These are phyloP conservation scores for Orthosia gothica DNA, from an alignment of 2,888 invertebrate genomes.

Conservation along the genomic window DNA sequence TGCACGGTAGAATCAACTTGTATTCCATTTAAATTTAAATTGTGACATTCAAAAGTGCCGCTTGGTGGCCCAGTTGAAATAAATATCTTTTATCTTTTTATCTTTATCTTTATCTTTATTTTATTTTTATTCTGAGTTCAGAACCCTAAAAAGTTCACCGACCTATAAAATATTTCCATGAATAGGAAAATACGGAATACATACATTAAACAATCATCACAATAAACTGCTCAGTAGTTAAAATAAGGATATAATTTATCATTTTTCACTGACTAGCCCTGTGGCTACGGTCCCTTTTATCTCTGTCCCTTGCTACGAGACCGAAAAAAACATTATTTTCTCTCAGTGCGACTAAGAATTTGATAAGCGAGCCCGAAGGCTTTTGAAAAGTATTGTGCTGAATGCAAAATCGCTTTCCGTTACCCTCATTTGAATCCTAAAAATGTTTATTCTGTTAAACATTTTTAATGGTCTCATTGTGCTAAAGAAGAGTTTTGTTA, in stretches of 20 bases:
- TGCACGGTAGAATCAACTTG: no score
- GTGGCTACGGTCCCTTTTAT: conserved; percentile 74
- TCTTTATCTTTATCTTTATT: no score
- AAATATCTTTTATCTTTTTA: no score
- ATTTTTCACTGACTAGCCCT: conserved; percentile 76
- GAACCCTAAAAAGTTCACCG: not conserved
- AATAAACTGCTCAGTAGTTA: conserved; percentile 72
- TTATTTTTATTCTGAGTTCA: no score
- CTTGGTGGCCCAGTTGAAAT: no score
- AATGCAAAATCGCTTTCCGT: conserved; percentile 51
- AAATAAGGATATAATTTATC: conserved; percentile 75
- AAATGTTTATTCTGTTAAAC: conserved; percentile 56
- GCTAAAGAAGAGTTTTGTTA: conserved; percentile 10
- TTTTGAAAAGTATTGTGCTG: conserved; percentile 62
- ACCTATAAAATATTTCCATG: conserved; percentile 1
- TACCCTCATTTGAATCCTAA: conserved; percentile 39
- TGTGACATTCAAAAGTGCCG: no score
- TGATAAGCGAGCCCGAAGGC: conserved; percentile 68
- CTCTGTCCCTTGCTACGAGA: not conserved
- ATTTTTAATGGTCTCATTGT: conserved; percentile 52
- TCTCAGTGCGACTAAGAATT: conserved; percentile 66
- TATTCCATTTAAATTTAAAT: no score
- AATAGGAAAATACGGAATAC: conserved; percentile 3
- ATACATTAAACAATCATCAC: conserved; percentile 47
- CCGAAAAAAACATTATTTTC: conserved; percentile 71